Percentiles rank a stretch among this genome's conserved stretches.
Conservation (phyloP, 1,140 invertebrate genomes). For the Penaeus indicus region DNA sequence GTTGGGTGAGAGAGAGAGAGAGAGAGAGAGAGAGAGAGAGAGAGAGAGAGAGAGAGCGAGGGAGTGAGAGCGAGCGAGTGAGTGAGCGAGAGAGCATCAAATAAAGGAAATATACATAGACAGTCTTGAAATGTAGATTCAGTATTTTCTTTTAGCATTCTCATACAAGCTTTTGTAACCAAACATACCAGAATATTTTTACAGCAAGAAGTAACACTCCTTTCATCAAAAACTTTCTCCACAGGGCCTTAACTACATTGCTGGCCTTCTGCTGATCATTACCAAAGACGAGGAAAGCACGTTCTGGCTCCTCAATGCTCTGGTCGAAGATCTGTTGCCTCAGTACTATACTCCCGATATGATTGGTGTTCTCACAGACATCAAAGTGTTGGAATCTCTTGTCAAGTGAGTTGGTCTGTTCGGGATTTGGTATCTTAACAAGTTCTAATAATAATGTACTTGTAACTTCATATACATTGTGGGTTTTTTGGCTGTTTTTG, state of each 20-base stretch:
- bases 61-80: conserved; percentile 20
- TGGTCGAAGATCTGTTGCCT: conserved; percentile 88
- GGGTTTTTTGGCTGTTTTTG: no score
- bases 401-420: conserved; percentile 74
- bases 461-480: background rate
- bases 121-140: no score
- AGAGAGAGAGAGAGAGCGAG: conserved; percentile 34
- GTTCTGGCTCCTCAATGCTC: conserved; percentile 90
- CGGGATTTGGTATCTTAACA: background rate
- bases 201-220: no score
- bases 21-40: conserved; percentile 31
- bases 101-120: background rate
- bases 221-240: background rate
- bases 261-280: conserved; percentile 85
- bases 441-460: background rate
- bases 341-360: conserved; percentile 91
- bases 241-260: conserved; percentile 91
- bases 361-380: conserved; percentile 87
- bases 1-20: background rate
- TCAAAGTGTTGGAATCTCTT: conserved; percentile 87
- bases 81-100: conserved; percentile 17
- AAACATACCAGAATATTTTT: no score
- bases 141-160: no score
- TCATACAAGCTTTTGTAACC: no score
- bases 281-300: conserved; percentile 90